A percentile compares a stretch with the other conserved stretches of the same genome.
Evolutionary conservation across 2,888 invertebrate genomes (phyloP).

Genomic region (Chesias legatella): DNA sequence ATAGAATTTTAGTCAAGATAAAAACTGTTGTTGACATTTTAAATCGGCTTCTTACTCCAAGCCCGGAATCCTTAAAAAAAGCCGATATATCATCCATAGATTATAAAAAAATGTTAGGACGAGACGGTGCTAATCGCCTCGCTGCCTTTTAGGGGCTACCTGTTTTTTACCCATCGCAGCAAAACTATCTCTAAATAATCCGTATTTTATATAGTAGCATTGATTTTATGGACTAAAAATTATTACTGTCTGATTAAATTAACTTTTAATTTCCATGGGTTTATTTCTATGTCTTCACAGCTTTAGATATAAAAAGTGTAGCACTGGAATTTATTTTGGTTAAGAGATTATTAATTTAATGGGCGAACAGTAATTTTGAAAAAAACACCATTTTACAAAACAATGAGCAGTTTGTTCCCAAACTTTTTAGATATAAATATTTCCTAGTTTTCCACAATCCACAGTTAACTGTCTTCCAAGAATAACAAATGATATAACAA

Average conservation of each 20-base stretch:
- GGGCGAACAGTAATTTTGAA: no score
- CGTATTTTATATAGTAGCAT: constrained; percentile 6
- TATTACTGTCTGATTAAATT: not conserved
- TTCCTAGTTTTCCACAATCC: no score
- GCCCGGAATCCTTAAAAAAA: constrained; percentile 28
- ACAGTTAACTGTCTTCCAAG: constrained; percentile 34
- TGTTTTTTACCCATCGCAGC: constrained; percentile 34
- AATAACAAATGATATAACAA: constrained; percentile 35
- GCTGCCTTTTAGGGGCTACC: constrained; percentile 59
- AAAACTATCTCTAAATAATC: no score
- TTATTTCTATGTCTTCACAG: no score
- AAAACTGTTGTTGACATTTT: constrained; percentile 47
- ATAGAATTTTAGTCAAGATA: constrained; percentile 26
- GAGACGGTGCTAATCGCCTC: constrained; percentile 56
- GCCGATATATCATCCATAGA: constrained; percentile 46
- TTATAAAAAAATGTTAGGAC: constrained; percentile 43
- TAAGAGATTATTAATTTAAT: no score
- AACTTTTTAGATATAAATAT: no score
- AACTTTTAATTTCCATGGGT: constrained; percentile 1
- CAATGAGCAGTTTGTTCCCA: no score
- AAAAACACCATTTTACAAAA: not conserved
- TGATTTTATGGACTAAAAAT: constrained; percentile 1
- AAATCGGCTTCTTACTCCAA: constrained; percentile 39
- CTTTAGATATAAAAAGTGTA: no score
- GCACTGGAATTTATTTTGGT: no score